phyloP scores from a whole-genome alignment of 2,888 invertebrate species.

The Gandaritis pyraliata region DNA sequence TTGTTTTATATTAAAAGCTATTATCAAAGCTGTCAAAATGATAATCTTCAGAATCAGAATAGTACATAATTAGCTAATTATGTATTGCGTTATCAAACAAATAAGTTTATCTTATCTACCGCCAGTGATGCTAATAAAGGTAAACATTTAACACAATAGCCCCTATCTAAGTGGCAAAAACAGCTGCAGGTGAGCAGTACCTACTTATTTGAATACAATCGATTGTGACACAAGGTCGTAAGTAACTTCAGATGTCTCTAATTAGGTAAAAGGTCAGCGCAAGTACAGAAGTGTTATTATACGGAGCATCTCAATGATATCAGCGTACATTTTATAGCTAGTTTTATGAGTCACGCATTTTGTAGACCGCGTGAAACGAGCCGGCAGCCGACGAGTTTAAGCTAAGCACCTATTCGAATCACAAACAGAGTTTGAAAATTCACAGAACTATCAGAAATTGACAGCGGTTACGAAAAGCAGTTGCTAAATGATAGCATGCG shows the following conservation, averaged over 20 bases:
- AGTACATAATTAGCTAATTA: not conserved
- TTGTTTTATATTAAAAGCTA: too few relatives aligned
- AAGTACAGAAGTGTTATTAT: conserved; percentile 59
- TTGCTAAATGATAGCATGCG: conserved; percentile 12
- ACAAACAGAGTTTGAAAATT: conserved; percentile 27
- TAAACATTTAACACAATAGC: conserved; percentile 1
- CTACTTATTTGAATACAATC: conserved; percentile 59
- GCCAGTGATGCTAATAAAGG: conserved; percentile 5
- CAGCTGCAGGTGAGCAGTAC: conserved; percentile 26
- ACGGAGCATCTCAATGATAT: conserved; percentile 65
- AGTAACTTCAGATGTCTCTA: conserved; percentile 57
- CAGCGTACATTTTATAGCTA: conserved; percentile 74
- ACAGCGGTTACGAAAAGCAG: conserved; percentile 5
- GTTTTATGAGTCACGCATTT: conserved; percentile 75
- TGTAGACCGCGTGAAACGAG: not conserved
- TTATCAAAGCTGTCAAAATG: too few relatives aligned
- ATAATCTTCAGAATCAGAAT: too few relatives aligned
- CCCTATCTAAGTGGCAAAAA: conserved; percentile 12
- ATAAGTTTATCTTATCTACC: conserved; percentile 19
- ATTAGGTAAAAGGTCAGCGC: conserved; percentile 66
- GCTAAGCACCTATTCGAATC: conserved; percentile 39
- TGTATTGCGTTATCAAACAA: conserved; percentile 11
- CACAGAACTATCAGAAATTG: conserved; percentile 22
- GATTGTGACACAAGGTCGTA: conserved; percentile 69
- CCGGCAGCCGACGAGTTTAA: not conserved